Base-by-base conservation (phyloP, 2,797 vertebrate species). In the Crossoptilon crossoptilon region DNA sequence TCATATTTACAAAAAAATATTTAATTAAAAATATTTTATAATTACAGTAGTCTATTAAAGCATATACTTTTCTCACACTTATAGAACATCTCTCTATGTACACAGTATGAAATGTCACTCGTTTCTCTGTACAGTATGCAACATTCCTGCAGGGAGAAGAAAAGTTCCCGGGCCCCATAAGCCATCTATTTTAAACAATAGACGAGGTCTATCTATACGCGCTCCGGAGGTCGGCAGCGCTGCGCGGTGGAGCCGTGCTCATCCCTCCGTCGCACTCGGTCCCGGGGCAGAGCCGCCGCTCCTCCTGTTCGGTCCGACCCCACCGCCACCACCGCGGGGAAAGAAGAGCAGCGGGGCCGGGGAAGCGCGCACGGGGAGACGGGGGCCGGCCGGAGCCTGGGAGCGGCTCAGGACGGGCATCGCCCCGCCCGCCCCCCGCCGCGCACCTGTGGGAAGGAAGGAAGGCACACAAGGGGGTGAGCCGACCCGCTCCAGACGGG, bases 21-120 rank as follows among this genome's bases (percentile, higher is more conserved):
- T 99, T 98, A 98, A 99, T 99, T 99, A 99, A 98, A 99, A 99
- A 99, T 99, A 99, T 99, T 98, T 99, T 98, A 99, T 99, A 99
- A 99, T 99, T 99, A 99, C 99, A 99, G 98, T 99, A 98, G 98
- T 99, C 98, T 99, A 98, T 99, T 99, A 98, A 98, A 98, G 98
- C 98, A 98, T 99, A 99, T 99, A 99, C 98, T 98, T 98, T 98
- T 99, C 98, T 98, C 98, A 99, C 98, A 99, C 98, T 98, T 98
- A 99, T 99, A 99, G 98, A 99, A 98, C 98, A 98, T 99, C 98
- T 99, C 98, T 98, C 97, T 99, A 98, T 99, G 98, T 99, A 98
- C 98, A 99, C 98, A 98, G 98, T 98, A 98, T 98, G 98, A 99
- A 99, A 98, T 98, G 98, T 98, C 97, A 99, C 98, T 98, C 98